Evolutionary conservation across 2,888 invertebrate species (phyloP), one percentile per base, ranked within the genome.

Genomic region (Poecilobothrus nobilitatus): DNA sequence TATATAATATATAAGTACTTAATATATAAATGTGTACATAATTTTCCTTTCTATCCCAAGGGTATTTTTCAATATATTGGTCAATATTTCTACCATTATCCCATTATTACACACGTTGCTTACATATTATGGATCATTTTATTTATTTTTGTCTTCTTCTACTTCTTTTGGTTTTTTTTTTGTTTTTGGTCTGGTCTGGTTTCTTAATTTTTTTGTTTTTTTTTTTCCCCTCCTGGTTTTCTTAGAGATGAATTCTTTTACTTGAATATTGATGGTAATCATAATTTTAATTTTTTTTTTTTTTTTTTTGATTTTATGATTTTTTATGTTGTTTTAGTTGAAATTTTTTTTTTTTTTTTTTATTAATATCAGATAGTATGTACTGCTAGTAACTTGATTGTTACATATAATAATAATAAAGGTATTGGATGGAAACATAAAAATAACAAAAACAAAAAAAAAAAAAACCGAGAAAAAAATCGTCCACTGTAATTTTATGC

Each of bases 21-120:
- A n/a, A n/a, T n/a, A n/a, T n/a, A 44, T 44, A n/a, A n/a, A 44
- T 9, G 6, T 44, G 12, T 44, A 15, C 6, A 53, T 53, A 18
- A n/a, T 6, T 53, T 53, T n/a, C 6, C 12, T 53, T 53, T 53
- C 3, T 53, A 53, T 18, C 53, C 53, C 15, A 18, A 53, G 53
- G 53, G 53, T 53, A 53, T 53, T 37, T 53, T 53, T 53, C 18
- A 53, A 53, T 53, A 53, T 53, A 53, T 53, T 53, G 53, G 53
- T 53, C 53, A 53, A 53, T 53, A 53, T 53, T 18, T 18, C 53
- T 53, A 53, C 53, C 53, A 53, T 53, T 53, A 53, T 18, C 53
- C 53, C 18, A 53, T 53, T 53, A 53, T 53, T 53, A 53, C 53
- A 53, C 53, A 53, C 53, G 15, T 53, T 53, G 18, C 53, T n/a